A percentile compares a stretch with the other conserved stretches of the same genome.
These are phyloP conservation scores for Syngnathus rostellatus DNA, from an alignment of 2,797 vertebrate genomes.

Conservation along the genomic window DNA sequence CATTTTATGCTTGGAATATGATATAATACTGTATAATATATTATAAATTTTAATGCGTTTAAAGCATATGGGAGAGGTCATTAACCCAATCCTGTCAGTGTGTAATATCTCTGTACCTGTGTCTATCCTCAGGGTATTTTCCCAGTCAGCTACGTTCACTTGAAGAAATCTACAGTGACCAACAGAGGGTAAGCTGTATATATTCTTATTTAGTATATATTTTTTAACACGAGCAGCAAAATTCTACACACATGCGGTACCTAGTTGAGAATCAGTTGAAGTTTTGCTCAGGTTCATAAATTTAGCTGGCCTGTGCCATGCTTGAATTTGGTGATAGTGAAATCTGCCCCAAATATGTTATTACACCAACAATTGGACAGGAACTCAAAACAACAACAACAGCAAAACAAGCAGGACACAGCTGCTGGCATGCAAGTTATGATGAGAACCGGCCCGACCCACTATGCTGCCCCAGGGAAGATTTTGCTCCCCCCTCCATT, in stretches of 20 bases:
- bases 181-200: conserved; percentile 82
- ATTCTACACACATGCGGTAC: not conserved
- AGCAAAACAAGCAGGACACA: conserved; percentile 23
- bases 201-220: no score
- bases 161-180: conserved; percentile 95
- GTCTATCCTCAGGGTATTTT: conserved; percentile 87
- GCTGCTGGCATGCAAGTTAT: not conserved
- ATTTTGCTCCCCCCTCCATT: no score
- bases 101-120: conserved; percentile 29
- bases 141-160: conserved; percentile 90
- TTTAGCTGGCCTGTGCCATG: not conserved
- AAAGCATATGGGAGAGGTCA: not conserved
- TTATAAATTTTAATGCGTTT: no score
- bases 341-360: not conserved
- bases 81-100: conserved; percentile 17
- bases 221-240: not conserved
- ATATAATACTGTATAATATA: no score
- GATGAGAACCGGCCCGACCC: no score
- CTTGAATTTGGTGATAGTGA: not conserved
- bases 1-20: no score
- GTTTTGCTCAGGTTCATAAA: not conserved
- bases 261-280: not conserved
- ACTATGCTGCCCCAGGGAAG: no score
- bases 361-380: not conserved
- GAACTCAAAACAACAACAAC: not conserved